phyloP scores from a whole-genome alignment of 2,797 vertebrate species.

The Galago senegalensis region DNA sequence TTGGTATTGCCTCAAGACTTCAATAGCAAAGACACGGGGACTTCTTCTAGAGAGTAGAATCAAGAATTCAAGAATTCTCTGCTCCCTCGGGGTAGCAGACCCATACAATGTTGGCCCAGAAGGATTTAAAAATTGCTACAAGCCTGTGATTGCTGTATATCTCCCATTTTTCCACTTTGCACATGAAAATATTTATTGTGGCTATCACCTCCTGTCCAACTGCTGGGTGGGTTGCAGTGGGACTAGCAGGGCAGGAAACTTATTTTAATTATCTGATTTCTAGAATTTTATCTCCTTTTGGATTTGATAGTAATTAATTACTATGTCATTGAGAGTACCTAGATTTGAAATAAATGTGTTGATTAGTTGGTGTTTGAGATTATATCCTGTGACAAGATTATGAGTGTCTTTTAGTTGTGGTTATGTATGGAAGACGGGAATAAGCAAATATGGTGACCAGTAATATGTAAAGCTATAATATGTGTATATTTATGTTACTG shows the following conservation, averaged over 20 bases:
- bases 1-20: neutral
- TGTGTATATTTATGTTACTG: neutral
- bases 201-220: neutral
- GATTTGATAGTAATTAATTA: neutral
- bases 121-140: neutral
- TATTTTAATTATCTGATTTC: neutral
- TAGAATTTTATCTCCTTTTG: neutral
- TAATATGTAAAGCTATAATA: neutral
- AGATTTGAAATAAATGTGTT: slow-evolving; percentile 5
- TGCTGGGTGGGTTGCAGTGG: neutral
- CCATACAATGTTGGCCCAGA: neutral
- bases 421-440: neutral
- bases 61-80: neutral
- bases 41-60: neutral
- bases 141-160: too few relatives aligned
- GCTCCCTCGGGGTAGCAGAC: neutral
- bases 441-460: neutral
- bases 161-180: neutral
- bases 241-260: neutral
- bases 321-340: neutral
- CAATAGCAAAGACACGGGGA: neutral
- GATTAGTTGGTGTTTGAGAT: neutral
- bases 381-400: neutral
- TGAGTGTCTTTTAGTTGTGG: neutral
- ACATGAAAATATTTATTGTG: neutral